These are phyloP conservation scores for Ashinkailepas kermadecensis DNA, from an alignment of 2,888 invertebrate species.

Conservation along the genomic window DNA sequence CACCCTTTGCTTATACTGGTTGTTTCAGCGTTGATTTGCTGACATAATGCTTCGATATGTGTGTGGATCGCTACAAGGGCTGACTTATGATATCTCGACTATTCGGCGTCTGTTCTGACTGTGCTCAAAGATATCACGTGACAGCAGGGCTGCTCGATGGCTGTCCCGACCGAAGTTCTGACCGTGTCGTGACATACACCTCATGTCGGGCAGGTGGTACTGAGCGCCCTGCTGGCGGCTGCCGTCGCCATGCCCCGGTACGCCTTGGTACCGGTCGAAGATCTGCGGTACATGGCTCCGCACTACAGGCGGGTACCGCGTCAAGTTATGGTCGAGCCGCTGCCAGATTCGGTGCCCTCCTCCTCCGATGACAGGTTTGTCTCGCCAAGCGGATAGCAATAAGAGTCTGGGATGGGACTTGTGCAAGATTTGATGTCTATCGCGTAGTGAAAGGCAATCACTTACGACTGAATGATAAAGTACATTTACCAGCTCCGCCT, in stretches of 20 bases:
- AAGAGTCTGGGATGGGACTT: not conserved
- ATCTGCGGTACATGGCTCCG: not conserved
- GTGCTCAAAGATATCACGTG: too few species aligned
- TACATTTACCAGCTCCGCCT: too few species aligned
- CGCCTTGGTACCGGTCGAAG: not conserved
- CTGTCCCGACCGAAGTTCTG: too few species aligned
- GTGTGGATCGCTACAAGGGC: too few species aligned
- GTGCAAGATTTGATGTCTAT: not conserved
- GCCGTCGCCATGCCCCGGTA: not conserved
- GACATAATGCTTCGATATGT: too few species aligned
- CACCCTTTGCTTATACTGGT: too few species aligned
- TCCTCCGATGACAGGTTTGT: not conserved
- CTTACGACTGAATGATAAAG: too few species aligned
- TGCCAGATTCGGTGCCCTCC: not conserved
- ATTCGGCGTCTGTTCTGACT: too few species aligned
- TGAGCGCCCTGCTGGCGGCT: not conserved
- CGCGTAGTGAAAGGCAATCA: not conserved
- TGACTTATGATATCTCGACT: too few species aligned
- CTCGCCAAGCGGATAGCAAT: not conserved
- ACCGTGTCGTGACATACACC: too few species aligned
- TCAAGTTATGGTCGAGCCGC: not conserved
- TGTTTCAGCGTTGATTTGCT: too few species aligned
- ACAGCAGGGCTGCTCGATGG: too few species aligned
- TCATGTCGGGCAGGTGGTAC: not conserved
- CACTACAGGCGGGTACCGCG: not conserved